Base-by-base conservation (phyloP, 1,140 invertebrate species). In the Aphelinus certus region DNA sequence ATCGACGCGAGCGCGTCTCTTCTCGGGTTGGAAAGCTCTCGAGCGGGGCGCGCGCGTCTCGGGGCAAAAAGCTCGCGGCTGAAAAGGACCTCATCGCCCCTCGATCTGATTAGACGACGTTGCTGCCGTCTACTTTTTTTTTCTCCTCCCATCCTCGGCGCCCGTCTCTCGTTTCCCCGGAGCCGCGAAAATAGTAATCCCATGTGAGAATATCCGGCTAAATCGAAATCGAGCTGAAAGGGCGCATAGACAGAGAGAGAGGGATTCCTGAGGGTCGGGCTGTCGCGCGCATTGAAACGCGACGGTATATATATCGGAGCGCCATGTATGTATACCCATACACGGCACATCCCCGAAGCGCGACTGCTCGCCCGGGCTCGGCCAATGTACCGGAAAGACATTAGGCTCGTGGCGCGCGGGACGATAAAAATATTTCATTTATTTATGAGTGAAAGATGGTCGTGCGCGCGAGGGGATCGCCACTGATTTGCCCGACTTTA, bases 341-440 rank as follows among this genome's bases (percentile, higher is more conserved):
- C 26, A 26, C 26, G 26, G 26, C 26, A 26, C 26, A 26, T 26
- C 26, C 26, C 26, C 26, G 26, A 26, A 26, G 26, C 26, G 26
- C 26, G 26, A 26, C 26, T 26, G 26, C 26, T 26, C 26, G 26
- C 26, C 55, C 55, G 1, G 45, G 42, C 46, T 4, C 26, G 0
- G 9, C 2, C 53, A 53, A 71, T 63, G 60, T 73, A 73, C 67
- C 57, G 71, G 71, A 73, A 73, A 73, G 64, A 67, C 71, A 67
- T 73, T 73, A 67, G 57, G 49, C n/a, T 26, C 26, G 26, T 26
- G 7, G n/a, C 46, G 60, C 7, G 5, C 1, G 53, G n/a, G 71
- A 26, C 71, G 56, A 67, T 73, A 66, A 73, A 66, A 67, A 67
- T 67, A 67, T 67, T 73, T 73, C 64, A 73, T 73, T 65, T 49